Percentiles rank a stretch among this genome's conserved stretches.
Evolutionary conservation across 92 coral and sea anemone species (phyloP).

Genomic region (Bergia puertoricense): DNA sequence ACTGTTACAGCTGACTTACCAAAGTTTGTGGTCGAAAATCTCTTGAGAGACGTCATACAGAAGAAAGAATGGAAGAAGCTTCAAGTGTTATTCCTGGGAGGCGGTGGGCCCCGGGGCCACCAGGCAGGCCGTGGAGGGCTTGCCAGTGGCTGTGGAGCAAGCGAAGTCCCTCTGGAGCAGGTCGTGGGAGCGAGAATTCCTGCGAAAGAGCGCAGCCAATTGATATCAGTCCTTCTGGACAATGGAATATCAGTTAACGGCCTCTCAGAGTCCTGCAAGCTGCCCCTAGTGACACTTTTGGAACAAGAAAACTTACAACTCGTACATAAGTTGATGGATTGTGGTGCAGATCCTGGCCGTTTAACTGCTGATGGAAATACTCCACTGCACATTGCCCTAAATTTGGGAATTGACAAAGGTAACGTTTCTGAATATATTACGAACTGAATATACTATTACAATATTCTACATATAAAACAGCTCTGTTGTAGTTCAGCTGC

Average conservation of each 20-base stretch:
- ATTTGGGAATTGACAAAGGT: conserved; percentile 67
- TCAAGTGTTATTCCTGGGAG: conserved; percentile 74
- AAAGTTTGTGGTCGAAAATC: conserved; percentile 36
- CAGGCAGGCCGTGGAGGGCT: conserved; percentile 72
- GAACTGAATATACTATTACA: too few species aligned
- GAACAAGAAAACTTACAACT: conserved; percentile 46
- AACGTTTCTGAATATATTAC: not conserved
- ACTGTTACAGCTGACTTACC: conserved; percentile 62
- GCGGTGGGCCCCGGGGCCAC: conserved; percentile 71
- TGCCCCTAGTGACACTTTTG: conserved; percentile 65
- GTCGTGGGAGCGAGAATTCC: conserved; percentile 50
- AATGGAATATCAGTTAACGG: conserved; percentile 74
- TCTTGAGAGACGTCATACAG: conserved; percentile 48
- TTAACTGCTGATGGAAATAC: conserved; percentile 54
- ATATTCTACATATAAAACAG: too few species aligned
- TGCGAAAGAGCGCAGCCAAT: conserved; percentile 29
- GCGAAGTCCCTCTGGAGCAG: conserved; percentile 68
- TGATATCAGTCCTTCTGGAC: conserved; percentile 64
- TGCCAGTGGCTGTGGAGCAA: conserved; percentile 63
- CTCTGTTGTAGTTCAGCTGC: too few species aligned
- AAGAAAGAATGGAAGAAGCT: conserved; percentile 72
- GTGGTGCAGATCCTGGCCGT: conserved; percentile 72
- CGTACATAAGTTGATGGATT: conserved; percentile 63
- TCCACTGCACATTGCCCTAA: conserved; percentile 71
- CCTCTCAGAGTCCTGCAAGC: conserved; percentile 53